Percentiles rank a stretch among this genome's conserved stretches.
phyloP scores from a whole-genome alignment of 2,888 invertebrate species.

The Eupithecia vulgata region DNA sequence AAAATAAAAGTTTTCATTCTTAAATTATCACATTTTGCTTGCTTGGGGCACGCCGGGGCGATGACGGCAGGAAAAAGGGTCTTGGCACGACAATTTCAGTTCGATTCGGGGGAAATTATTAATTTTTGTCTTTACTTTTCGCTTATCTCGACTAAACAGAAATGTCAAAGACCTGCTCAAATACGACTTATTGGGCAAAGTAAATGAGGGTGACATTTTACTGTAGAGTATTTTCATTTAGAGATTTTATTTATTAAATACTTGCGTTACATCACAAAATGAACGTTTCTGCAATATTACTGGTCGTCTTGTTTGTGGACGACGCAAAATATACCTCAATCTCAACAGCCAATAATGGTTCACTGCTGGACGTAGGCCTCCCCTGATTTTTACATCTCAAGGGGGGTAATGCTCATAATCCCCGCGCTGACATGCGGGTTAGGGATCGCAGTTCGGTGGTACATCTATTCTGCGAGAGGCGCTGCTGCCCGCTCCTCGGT shows the following conservation, averaged over 20 bases:
- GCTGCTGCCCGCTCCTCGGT: too few relatives aligned
- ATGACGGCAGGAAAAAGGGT: slow-evolving; percentile 25
- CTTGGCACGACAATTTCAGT: slow-evolving; percentile 37
- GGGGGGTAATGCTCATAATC: too few relatives aligned
- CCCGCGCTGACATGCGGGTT: too few relatives aligned
- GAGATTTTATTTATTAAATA: background rate
- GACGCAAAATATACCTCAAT: too few relatives aligned
- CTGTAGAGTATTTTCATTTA: background rate
- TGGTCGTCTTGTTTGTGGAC: too few relatives aligned
- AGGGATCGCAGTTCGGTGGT: too few relatives aligned
- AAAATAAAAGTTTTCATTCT: background rate
- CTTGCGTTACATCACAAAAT: background rate
- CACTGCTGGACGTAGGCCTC: too few relatives aligned
- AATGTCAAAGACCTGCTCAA: slow-evolving; percentile 19
- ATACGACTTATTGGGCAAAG: slow-evolving; percentile 23
- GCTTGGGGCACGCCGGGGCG: background rate
- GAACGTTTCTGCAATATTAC: too few relatives aligned
- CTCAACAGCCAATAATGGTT: too few relatives aligned
- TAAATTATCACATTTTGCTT: slow-evolving; percentile 13
- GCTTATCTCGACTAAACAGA: slow-evolving; percentile 41
- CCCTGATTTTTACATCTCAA: too few relatives aligned
- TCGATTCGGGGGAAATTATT: slow-evolving; percentile 41
- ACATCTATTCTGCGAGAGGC: too few relatives aligned
- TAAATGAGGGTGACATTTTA: slow-evolving; percentile 18
- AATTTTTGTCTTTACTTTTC: slow-evolving; percentile 41